Conservation (phyloP, 2,888 invertebrate genomes). For the Anagyrus pseudococci region DNA sequence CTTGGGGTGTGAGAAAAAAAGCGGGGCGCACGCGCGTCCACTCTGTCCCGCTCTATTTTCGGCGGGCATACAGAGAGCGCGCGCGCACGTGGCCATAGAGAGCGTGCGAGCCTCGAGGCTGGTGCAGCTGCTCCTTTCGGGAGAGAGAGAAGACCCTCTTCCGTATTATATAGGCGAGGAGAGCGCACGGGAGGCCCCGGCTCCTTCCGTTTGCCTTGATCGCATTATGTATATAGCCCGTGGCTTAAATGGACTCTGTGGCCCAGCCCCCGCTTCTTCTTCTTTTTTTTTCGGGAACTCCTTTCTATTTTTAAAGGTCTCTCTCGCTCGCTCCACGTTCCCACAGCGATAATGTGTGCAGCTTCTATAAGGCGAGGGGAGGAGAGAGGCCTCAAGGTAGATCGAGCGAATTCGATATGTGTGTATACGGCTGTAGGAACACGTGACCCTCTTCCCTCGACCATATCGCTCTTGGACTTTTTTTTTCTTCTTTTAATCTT, state of each 20-base stretch:
- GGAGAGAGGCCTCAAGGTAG: not conserved
- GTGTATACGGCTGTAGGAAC: too few relatives aligned
- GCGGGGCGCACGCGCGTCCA: not conserved
- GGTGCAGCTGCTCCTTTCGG: slow-evolving; percentile 23
- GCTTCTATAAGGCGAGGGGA: slow-evolving; percentile 25
- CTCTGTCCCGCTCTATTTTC: not conserved
- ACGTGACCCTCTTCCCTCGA: too few relatives aligned
- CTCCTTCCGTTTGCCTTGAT: slow-evolving; percentile 2
- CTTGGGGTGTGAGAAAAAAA: slow-evolving; percentile 23
- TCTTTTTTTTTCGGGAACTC: not conserved
- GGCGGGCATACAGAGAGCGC: too few relatives aligned
- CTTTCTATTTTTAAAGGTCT: slow-evolving; percentile 32
- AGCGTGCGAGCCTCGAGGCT: slow-evolving; percentile 23
- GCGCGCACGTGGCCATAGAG: too few relatives aligned
- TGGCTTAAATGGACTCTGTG: slow-evolving; percentile 8
- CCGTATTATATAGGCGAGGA: slow-evolving; percentile 2
- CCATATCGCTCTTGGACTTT: not conserved
- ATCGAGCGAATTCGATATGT: too few relatives aligned
- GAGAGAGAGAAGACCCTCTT: slow-evolving; percentile 27
- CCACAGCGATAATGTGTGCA: slow-evolving; percentile 35
- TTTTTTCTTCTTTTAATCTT: not conserved
- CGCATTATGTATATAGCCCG: too few relatives aligned
- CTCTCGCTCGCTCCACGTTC: slow-evolving; percentile 3
- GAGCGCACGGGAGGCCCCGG: slow-evolving; percentile 9
- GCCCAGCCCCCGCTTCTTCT: too few relatives aligned